Base-by-base conservation (phyloP, 2,113 vertebrate species). In the Cyrtonyx montezumae region DNA sequence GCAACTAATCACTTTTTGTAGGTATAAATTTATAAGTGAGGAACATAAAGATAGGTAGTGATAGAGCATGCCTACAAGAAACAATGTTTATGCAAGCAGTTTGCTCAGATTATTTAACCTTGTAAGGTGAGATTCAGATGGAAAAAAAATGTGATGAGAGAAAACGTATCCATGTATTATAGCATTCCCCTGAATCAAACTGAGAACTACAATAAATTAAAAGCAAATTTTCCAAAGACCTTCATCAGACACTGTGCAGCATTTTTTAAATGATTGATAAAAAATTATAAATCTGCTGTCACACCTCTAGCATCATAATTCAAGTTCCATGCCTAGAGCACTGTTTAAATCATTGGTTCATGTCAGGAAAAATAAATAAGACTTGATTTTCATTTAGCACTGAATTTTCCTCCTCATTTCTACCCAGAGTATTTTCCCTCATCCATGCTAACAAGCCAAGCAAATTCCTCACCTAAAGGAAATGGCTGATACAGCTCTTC, bases 221-320 rank as follows among this genome's bases (percentile, higher is more conserved):
- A 79, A 88, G 11, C 6, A 77, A 86, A 91, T 46, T 84, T 94
- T 88, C 32, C 37, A 65, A 84, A 96, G 88, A 58, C 90, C 74
- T 95, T 95, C 82, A 84, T 87, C 77, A 88, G 79, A 82, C 67
- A 85, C 26, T 51, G 62, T 89, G 53, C 40, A 81, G 37, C 45
- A 87, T 77, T 94, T 94, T 82, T 48, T 4, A 87, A 87, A 88
- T 83, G 76, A 95, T 43, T 94, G 90, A 94, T 94, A 91, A 96
- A 90, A 82, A 94, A 84, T 93, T 91, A 90, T 18, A 79, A 91
- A 93, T 65, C 32, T 86, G 78, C 45, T 90, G 58, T 79, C 85
- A 84, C 20, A 83, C 37, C 11, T 88, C 83, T 80, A 80, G 61
- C 25, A 48, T 85, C 75, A 63, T 89, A 73, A 92, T 63, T 96